A percentile compares a stretch with the other conserved stretches of the same genome.
phyloP scores from a whole-genome alignment of 2,888 invertebrate species.

The Pocota personata region DNA sequence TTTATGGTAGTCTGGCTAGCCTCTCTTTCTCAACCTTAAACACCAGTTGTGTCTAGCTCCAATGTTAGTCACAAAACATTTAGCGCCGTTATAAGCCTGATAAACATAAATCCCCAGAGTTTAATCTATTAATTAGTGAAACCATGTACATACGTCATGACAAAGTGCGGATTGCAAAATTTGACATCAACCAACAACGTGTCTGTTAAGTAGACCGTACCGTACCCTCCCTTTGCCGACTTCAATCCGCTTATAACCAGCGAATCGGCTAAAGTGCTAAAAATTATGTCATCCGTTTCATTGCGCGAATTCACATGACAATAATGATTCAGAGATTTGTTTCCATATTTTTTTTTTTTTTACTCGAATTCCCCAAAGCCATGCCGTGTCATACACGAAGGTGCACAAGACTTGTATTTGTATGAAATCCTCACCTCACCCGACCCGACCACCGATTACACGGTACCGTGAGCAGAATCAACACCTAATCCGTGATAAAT shows the following conservation, averaged over 20 bases:
- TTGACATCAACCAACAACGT: background rate
- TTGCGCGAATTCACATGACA: slow-evolving; percentile 45
- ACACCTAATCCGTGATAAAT: slow-evolving; percentile 74
- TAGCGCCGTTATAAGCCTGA: no score
- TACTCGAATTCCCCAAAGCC: background rate
- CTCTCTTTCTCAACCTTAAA: no score
- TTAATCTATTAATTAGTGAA: background rate
- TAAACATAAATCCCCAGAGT: background rate
- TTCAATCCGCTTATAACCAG: background rate
- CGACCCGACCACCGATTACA: slow-evolving; percentile 40
- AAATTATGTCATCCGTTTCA: slow-evolving; percentile 19
- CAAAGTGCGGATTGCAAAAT: background rate
- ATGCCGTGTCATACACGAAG: slow-evolving; percentile 19
- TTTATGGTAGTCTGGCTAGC: no score
- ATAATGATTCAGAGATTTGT: slow-evolving; percentile 43
- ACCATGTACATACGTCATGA: background rate
- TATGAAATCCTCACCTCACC: background rate
- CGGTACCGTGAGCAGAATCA: slow-evolving; percentile 59
- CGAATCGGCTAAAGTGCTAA: background rate
- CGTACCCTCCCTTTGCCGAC: background rate
- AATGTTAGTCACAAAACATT: no score
- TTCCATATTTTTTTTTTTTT: background rate
- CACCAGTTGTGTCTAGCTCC: no score
- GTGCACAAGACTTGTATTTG: slow-evolving; percentile 6
- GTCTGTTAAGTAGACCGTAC: background rate